Conservation (phyloP, 2,797 vertebrate species). For the Atherinosoma microstoma region DNA sequence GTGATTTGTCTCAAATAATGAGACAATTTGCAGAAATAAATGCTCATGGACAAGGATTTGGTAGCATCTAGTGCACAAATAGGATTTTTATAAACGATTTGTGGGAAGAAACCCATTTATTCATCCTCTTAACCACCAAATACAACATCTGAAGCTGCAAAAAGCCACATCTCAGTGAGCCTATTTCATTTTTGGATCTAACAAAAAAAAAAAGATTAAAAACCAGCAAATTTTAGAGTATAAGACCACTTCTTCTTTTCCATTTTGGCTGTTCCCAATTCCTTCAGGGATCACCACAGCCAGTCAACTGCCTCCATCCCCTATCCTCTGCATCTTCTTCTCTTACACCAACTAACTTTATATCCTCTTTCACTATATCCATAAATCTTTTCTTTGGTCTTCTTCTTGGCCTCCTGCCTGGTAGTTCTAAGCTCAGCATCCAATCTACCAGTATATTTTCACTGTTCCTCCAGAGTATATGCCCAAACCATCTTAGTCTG, state of each 20-base stretch:
- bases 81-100: not conserved
- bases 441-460: too few relatives aligned
- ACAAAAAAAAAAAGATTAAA: not conserved
- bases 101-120: not conserved
- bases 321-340: too few relatives aligned
- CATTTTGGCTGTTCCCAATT: too few relatives aligned
- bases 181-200: not conserved
- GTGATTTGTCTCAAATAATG: not conserved
- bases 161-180: not conserved
- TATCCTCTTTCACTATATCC: too few relatives aligned
- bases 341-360: too few relatives aligned
- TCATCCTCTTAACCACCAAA: not conserved
- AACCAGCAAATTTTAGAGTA: not conserved
- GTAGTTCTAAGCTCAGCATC: too few relatives aligned
- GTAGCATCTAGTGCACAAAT: not conserved
- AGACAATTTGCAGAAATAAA: not conserved
- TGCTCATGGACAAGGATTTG: not conserved
- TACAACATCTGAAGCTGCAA: not conserved
- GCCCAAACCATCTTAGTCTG: too few relatives aligned
- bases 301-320: too few relatives aligned
- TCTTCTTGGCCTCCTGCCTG: too few relatives aligned
- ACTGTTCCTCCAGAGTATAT: too few relatives aligned
- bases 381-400: too few relatives aligned
- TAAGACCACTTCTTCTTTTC: not conserved
- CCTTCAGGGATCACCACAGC: too few relatives aligned